These are phyloP conservation scores for Apamea crenata DNA, from an alignment of 2,888 invertebrate species.

Conservation along the genomic window DNA sequence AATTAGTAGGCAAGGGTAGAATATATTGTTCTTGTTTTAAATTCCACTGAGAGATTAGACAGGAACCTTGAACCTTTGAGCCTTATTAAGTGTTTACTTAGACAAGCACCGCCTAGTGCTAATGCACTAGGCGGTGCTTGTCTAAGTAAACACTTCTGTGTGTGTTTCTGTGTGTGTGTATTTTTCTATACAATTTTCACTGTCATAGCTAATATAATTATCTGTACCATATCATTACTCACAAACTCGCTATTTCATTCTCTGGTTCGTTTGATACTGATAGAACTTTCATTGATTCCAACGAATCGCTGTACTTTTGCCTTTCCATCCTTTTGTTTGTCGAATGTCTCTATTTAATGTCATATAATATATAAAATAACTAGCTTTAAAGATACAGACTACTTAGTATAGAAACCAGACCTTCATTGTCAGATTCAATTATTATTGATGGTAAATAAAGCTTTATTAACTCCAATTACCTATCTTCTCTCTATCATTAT, in stretches of 20 bases:
- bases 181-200: not conserved
- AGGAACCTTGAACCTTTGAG: not conserved
- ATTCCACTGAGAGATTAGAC: not conserved
- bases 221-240: not conserved
- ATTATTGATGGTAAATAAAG: not conserved
- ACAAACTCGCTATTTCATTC: not conserved
- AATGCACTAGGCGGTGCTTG: too few relatives aligned
- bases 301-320: not conserved
- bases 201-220: not conserved
- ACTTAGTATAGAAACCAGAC: too few relatives aligned
- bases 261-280: not conserved
- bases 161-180: too few relatives aligned
- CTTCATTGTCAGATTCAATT: too few relatives aligned
- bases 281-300: not conserved
- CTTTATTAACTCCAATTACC: not conserved
- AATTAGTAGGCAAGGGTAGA: not conserved
- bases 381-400: too few relatives aligned
- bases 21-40: not conserved
- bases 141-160: not conserved
- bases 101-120: too few relatives aligned
- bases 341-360: not conserved
- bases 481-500: too few relatives aligned
- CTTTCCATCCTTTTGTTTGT: not conserved
- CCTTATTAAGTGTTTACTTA: too few relatives aligned
- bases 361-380: too few relatives aligned